Evolutionary conservation across 2,888 invertebrate species (phyloP), one percentile per base, ranked within the genome.

Genomic region (Mamestra brassicae): DNA sequence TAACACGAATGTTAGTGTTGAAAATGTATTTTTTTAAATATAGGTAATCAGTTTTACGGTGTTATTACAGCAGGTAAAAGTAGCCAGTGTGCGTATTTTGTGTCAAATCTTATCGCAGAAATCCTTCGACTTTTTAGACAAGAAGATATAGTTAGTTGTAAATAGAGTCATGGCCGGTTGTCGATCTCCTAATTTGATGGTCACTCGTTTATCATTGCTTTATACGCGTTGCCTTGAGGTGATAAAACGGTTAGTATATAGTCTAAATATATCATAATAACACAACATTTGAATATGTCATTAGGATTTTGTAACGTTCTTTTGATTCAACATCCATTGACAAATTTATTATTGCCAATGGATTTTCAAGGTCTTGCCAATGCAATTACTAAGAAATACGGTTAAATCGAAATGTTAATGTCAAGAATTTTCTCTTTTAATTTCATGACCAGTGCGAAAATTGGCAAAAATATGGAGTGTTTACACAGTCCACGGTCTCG

Each of bases 141-240:
- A 85, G 75, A 83, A 89, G 88, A 90, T 81, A 81, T 36, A 81
- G 76, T 81, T 89, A 87, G 85, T 89, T 89, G 91, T 90, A 95
- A 95, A 95, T 92, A 92, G 91, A 95, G 96, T 96, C 96, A 96
- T 80, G 96, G 96, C 87, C 95, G 96, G 95, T 94, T 95, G 93
- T 94, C 94, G 96, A 96, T 95, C 96, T 95, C 95, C 90, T 94
- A 94, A 94, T 93, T 95, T 94, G 94, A 94, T 95, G 94, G 94
- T 93, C 95, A 92, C 87, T 89, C 85, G 86, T 89, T 92, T 94
- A 95, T 95, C 94, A 76, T 81, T 88, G 88, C 89, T 89, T 90
- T 89, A 87, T 86, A 88, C 81, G 85, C 80, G 80, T 89, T 90
- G 90, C 93, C 93, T 92, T 87, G 87, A 87, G 89, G 88, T 88